These are phyloP conservation scores for Drosophila algonquin DNA, from an alignment of 2,888 invertebrate species.

Conservation along the genomic window DNA sequence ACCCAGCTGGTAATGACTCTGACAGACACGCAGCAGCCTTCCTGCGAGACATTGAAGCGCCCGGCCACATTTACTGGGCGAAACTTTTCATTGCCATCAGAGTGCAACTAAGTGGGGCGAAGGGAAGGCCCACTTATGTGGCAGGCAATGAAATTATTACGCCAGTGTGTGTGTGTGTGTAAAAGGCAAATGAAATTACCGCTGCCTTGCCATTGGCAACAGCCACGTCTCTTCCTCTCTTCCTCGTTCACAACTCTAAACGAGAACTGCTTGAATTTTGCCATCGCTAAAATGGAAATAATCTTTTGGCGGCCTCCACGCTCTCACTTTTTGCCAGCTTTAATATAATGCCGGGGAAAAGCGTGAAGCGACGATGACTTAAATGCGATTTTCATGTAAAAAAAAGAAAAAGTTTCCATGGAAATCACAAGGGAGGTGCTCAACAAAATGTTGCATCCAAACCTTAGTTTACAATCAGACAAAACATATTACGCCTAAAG, in stretches of 20 bases:
- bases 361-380: neutral
- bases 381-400: too few species aligned
- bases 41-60: slow-evolving; percentile 25
- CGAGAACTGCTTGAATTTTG: neutral
- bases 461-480: too few species aligned
- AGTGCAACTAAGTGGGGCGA: slow-evolving; percentile 39
- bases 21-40: slow-evolving; percentile 22
- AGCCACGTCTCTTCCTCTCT: neutral
- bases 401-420: too few species aligned
- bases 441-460: too few species aligned
- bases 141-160: slow-evolving; percentile 33
- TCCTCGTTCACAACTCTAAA: neutral
- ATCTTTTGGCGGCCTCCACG: neutral
- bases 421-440: too few species aligned
- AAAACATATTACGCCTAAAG: too few species aligned
- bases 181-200: slow-evolving; percentile 44
- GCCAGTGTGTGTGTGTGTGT: slow-evolving; percentile 20
- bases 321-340: neutral
- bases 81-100: slow-evolving; percentile 47
- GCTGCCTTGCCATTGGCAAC: neutral
- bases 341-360: neutral
- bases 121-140: slow-evolving; percentile 25
- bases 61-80: slow-evolving; percentile 24
- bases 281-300: neutral
- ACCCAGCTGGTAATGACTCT: slow-evolving; percentile 25